These are phyloP conservation scores for Eristalis intricaria DNA, from an alignment of 2,888 invertebrate genomes.

Conservation along the genomic window DNA sequence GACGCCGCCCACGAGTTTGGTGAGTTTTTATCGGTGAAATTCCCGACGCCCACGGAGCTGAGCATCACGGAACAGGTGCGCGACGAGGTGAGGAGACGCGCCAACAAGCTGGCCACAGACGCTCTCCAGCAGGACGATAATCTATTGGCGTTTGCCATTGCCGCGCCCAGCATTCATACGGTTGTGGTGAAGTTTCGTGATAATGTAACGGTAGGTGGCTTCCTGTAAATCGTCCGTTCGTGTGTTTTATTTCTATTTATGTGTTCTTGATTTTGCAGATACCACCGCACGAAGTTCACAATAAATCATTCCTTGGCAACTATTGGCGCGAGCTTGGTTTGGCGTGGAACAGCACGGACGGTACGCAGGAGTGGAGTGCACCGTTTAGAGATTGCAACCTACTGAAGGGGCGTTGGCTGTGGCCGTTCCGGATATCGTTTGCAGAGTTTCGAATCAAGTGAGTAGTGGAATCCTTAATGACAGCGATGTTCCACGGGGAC, in stretches of 20 bases:
- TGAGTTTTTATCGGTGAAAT: slow-evolving; percentile 79
- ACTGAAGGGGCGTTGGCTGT: slow-evolving; percentile 80
- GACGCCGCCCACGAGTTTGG: slow-evolving; percentile 80
- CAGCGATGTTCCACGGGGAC: neutral
- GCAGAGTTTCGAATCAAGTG: slow-evolving; percentile 80
- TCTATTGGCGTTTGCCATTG: slow-evolving; percentile 81
- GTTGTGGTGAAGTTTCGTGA: slow-evolving; percentile 81
- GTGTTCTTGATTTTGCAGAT: slow-evolving; percentile 74
- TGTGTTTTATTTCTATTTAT: slow-evolving; percentile 7
- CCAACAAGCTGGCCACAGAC: slow-evolving; percentile 79
- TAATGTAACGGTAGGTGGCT: slow-evolving; percentile 79
- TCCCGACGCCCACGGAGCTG: slow-evolving; percentile 75
- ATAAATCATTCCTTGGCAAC: slow-evolving; percentile 80
- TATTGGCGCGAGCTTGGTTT: slow-evolving; percentile 81
- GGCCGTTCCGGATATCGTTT: slow-evolving; percentile 81
- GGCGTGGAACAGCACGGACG: slow-evolving; percentile 81
- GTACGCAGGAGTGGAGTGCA: slow-evolving; percentile 81
- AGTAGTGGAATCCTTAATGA: slow-evolving; percentile 63
- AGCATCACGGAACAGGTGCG: slow-evolving; percentile 76
- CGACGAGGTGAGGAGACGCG: slow-evolving; percentile 79
- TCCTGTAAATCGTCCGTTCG: neutral
- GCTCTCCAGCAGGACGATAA: slow-evolving; percentile 81
- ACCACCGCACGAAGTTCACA: slow-evolving; percentile 79
- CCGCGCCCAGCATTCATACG: slow-evolving; percentile 80
- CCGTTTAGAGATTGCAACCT: slow-evolving; percentile 81